These are phyloP conservation scores for Oreocharis arfaki DNA, from an alignment of 2,113 vertebrate species.

Conservation along the genomic window DNA sequence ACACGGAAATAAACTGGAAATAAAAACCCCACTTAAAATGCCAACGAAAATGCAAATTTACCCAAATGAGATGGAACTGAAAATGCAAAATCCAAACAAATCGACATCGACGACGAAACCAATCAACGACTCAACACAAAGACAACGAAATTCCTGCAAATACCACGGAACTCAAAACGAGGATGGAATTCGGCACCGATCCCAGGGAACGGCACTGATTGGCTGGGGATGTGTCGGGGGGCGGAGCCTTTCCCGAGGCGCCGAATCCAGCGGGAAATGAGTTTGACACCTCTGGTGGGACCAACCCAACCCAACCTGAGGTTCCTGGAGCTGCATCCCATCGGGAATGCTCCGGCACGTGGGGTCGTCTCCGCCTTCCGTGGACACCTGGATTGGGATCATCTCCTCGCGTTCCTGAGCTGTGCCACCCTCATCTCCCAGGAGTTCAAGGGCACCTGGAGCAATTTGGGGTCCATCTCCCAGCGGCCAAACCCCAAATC, in stretches of 20 bases:
- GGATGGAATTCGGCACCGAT: background rate
- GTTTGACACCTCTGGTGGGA: background rate
- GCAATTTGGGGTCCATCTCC: background rate
- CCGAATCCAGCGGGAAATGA: background rate
- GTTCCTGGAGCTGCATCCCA: fast-evolving
- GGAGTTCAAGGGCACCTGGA: background rate
- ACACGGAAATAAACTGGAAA: background rate
- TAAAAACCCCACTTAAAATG: fast-evolving
- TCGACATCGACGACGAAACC: background rate
- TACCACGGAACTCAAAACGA: background rate
- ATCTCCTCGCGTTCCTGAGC: background rate
- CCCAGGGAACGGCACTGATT: background rate
- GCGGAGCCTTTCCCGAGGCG: background rate
- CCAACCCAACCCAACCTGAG: fast-evolving
- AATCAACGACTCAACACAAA: background rate
- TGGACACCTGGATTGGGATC: background rate
- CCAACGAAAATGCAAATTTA: background rate
- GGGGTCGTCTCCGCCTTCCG: too few species aligned
- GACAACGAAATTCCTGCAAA: background rate
- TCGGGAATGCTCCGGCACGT: fast-evolving
- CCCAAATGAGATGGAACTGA: background rate
- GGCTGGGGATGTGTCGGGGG: background rate
- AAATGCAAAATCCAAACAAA: background rate
- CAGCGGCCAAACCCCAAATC: background rate
- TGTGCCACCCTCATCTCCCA: background rate